Base-by-base conservation (phyloP, 2,113 vertebrate genomes). In the Ancistrus triradiatus region DNA sequence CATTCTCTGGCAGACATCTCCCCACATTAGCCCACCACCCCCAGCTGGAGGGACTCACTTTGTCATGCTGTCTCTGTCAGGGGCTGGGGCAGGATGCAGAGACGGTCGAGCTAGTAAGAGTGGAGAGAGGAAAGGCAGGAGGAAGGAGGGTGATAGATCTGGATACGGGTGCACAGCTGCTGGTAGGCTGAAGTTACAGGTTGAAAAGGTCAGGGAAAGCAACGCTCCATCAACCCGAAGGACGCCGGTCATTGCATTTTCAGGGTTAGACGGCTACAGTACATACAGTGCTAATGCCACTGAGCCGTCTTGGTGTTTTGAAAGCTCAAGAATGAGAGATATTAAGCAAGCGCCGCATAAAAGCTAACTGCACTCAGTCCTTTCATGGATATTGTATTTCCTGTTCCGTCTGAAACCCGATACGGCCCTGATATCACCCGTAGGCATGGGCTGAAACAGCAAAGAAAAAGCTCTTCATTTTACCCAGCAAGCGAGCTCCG, bases 131-230 rank as follows among this genome's bases (percentile, higher is more conserved):
- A 6, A 46, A 38, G 1, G 33, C n/a, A 24, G 6, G 50, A 19
- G 49, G 5, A 40, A 62, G 28, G 18, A 24, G 44, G 49, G 35
- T 59, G 74, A 68, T 72, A 74, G 73, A 40, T 66, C 66, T 76
- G 65, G 60, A 87, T 88, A 85, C 80, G 83, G 87, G 86, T 55
- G 68, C 71, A 73, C 85, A 88, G 86, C 86, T 90, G 88, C 80
- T 77, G 80, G 75, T 74, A 78, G 78, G 80, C 57, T 85, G 78
- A 82, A 79, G 78, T 81, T 83, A 78, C 82, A 78, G 77, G 78
- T 81, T 86, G 74, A 85, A 83, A 80, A 79, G 80, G 77, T 82
- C 76, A 74, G 1, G 1, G 38, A 60, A 67, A 68, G 66, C 58
- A 69, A 56, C 70, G 38, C 35, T 53, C 43, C 57, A 61, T 38